phyloP scores from a whole-genome alignment of 2,888 invertebrate genomes.

The Drosophila antonietae region DNA sequence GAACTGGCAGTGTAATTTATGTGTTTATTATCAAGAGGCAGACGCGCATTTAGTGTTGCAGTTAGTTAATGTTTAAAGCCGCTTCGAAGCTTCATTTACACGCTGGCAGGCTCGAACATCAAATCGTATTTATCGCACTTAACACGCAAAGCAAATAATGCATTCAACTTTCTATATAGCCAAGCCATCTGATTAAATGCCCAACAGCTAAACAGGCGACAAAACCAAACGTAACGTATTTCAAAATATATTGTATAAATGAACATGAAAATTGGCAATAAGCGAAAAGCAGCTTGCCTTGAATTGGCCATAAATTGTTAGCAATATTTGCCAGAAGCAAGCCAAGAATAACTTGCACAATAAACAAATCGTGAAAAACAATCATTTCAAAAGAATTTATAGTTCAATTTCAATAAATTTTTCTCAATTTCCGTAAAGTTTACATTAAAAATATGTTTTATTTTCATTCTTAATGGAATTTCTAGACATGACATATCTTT shows the following conservation, averaged over 20 bases:
- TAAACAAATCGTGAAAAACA: background rate
- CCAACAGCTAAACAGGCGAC: conserved; percentile 51
- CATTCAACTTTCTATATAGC: conserved; percentile 34
- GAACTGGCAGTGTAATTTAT: conserved; percentile 61
- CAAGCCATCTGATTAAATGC: conserved; percentile 36
- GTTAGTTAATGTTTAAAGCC: conserved; percentile 48
- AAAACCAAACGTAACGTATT: conserved; percentile 5
- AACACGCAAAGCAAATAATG: conserved; percentile 71
- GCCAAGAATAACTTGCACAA: background rate
- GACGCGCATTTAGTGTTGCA: conserved; percentile 58
- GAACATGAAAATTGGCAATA: background rate
- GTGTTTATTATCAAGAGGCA: conserved; percentile 67
- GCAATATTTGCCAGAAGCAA: background rate
- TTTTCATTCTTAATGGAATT: background rate
- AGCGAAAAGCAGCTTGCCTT: background rate
- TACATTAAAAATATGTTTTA: background rate
- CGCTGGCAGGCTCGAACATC: conserved; percentile 52
- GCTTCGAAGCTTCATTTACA: conserved; percentile 5
- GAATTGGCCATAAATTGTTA: background rate
- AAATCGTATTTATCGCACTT: conserved; percentile 75
- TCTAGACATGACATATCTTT: background rate
- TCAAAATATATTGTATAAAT: too few relatives aligned
- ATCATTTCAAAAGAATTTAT: background rate
- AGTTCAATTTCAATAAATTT: background rate
- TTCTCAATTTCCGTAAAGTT: background rate